Conservation (phyloP, 2,113 vertebrate genomes). For the Bos taurus region DNA sequence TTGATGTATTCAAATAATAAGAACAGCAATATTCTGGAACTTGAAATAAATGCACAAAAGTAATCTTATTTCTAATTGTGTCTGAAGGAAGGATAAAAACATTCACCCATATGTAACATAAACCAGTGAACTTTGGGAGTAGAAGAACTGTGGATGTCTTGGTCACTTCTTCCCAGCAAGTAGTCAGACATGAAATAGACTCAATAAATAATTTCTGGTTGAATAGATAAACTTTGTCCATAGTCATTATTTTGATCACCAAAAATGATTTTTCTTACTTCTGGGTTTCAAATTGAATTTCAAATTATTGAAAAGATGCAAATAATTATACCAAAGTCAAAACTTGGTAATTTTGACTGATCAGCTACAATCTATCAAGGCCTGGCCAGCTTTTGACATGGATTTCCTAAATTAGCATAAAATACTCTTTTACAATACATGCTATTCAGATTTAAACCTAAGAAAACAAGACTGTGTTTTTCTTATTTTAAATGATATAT, state of each 20-base stretch:
- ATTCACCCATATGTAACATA: rapidly evolving
- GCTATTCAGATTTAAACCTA: neutral
- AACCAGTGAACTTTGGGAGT: neutral
- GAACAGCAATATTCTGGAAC: neutral
- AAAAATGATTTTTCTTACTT: neutral
- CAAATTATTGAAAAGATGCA: neutral
- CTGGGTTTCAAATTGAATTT: neutral
- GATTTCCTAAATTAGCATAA: neutral
- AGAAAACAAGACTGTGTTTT: neutral
- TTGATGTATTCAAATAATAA: neutral
- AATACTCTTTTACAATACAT: neutral
- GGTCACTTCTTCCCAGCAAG: neutral
- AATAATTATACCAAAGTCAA: neutral
- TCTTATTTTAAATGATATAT: neutral
- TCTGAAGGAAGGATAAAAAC: neutral
- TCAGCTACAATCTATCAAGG: neutral
- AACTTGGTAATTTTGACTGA: neutral
- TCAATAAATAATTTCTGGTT: neutral
- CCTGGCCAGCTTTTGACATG: neutral
- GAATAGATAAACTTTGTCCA: neutral
- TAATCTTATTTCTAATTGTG: neutral
- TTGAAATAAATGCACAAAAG: neutral
- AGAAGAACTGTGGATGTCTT: neutral
- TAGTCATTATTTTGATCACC: neutral
- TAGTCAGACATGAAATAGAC: neutral